A percentile compares a stretch with the other conserved stretches of the same genome.
These are phyloP conservation scores for Sycophaga agraensis DNA, from an alignment of 1,140 invertebrate genomes.

Conservation along the genomic window DNA sequence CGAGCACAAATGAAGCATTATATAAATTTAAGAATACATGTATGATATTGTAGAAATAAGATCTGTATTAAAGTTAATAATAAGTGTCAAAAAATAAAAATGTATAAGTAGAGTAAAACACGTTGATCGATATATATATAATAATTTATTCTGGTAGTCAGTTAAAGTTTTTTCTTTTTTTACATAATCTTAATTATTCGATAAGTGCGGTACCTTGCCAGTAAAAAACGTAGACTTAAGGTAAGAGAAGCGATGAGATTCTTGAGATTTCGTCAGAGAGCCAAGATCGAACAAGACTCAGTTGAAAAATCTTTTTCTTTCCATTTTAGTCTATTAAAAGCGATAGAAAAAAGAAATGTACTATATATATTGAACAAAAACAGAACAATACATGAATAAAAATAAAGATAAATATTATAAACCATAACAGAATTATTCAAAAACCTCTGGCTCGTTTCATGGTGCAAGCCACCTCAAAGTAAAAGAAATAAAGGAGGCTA, in stretches of 20 bases:
- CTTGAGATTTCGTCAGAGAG: slow-evolving; percentile 16
- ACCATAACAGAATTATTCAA: not conserved
- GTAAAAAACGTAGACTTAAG: slow-evolving; percentile 34
- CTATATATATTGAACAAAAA: not conserved
- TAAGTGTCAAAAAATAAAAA: not conserved
- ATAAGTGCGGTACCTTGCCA: slow-evolving; percentile 41
- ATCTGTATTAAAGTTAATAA: not conserved
- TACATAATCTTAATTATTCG: slow-evolving; percentile 19
- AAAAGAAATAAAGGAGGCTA: slow-evolving; percentile 6
- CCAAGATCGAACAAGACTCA: slow-evolving; percentile 23
- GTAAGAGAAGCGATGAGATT: not conserved
- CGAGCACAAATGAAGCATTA: not conserved
- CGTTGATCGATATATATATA: slow-evolving; percentile 17
- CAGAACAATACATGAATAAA: not conserved
- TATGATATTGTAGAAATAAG: not conserved
- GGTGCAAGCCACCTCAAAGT: slow-evolving; percentile 11
- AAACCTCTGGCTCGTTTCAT: slow-evolving; percentile 2
- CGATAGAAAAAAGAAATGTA: slow-evolving; percentile 4
- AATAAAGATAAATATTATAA: not conserved
- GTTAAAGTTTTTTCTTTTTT: slow-evolving; percentile 26
- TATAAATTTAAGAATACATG: not conserved
- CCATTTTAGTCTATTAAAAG: slow-evolving; percentile 1
- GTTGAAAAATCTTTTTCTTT: slow-evolving; percentile 6
- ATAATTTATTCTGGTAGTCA: slow-evolving; percentile 39
- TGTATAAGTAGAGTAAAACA: not conserved